Base-by-base conservation (phyloP, 2,888 invertebrate genomes). In the Drosophila kambysellisi region DNA sequence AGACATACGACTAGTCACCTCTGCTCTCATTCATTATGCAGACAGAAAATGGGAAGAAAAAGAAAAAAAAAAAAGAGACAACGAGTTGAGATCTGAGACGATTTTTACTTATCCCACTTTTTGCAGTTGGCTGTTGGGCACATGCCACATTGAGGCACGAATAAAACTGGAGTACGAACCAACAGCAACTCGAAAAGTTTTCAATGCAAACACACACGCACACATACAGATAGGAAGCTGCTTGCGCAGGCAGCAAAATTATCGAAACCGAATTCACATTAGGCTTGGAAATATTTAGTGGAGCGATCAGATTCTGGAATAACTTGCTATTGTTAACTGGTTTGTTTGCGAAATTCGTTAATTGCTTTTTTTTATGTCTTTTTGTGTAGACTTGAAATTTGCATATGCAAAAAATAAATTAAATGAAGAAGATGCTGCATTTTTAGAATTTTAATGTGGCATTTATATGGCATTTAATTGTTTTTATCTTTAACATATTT, bases 21-120 rank as follows among this genome's bases (percentile, higher is more conserved):
- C 46, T 74, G 77, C 74, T 64, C 79, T 67, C 63, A 74, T 78
- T 78, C 52, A 79, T 74, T 78, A 77, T 78, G 79, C 79, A 77
- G 54, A 73, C 59, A 53, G 30, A 54, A 52, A 46, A 46, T 15
- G 46, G 25, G 15, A 35, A 52, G 15, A 33, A 33, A 20, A 33
- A 35, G 15, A 64, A 68, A 57, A 53, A 58, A 57, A 50, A 62
- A 20, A 50, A 39, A 51, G 39, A 48, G 25, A 59, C 25, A 52
- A 59, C 25, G 30, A 68, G 50, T 54, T 58, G 54, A 51, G 43
- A 48, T 54, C 41, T 54, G 35, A 64, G 57, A 64, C 54, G 41
- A 46, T 51, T 68, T 57, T 65, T 57, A 51, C 52, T 58, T 75
- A 61, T 76, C 54, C 75, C 70, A 68, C 69, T 56, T 69, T 75